These are phyloP conservation scores for Pycnonotus jocosus DNA, from an alignment of 2,113 vertebrate species.

Conservation along the genomic window DNA sequence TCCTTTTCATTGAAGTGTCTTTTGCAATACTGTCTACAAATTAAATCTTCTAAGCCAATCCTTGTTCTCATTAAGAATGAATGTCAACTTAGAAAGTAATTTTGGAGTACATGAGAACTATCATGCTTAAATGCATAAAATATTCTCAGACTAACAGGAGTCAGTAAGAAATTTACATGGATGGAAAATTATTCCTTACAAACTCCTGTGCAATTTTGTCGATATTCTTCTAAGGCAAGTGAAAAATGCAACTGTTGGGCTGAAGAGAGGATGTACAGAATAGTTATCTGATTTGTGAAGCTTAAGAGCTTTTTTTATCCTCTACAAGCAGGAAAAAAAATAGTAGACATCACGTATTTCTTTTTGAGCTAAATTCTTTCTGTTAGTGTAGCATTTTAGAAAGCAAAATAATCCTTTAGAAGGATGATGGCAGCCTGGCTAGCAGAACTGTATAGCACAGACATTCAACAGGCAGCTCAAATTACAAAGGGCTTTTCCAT, in stretches of 20 bases:
- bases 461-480: not conserved
- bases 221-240: not conserved
- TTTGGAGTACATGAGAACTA: not conserved
- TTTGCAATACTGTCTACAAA: not conserved
- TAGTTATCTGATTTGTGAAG: not conserved
- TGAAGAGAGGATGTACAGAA: not conserved
- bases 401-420: not conserved
- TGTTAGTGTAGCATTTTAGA: not conserved
- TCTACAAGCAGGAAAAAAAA: not conserved
- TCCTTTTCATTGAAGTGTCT: not conserved
- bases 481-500: slow-evolving; percentile 16
- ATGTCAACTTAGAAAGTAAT: not conserved
- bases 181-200: not conserved
- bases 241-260: not conserved
- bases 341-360: not conserved
- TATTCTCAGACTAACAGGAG: not conserved
- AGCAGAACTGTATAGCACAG: not conserved
- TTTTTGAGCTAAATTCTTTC: not conserved
- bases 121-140: not conserved
- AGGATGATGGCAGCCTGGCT: not conserved
- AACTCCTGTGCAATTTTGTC: not conserved
- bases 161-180: not conserved
- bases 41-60: not conserved
- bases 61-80: not conserved
- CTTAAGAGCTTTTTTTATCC: not conserved